Evolutionary conservation across 2,797 vertebrate species (phyloP), one percentile per base, ranked within the genome.

Genomic region (Perodicticus potto): DNA sequence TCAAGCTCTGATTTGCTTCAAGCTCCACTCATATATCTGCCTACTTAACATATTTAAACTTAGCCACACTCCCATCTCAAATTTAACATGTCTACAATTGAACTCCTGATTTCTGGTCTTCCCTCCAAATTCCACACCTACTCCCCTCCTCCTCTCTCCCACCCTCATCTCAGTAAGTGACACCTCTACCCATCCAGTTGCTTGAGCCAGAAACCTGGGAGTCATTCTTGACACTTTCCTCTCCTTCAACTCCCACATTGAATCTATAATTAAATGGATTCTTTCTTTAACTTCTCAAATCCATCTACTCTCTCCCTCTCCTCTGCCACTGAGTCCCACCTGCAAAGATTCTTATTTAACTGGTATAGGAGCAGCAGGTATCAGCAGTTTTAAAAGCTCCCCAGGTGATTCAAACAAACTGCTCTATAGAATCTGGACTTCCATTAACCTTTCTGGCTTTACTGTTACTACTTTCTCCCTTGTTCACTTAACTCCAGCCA

Each of bases 261-360:
- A 80, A 94, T 96, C 96, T 97, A 97, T 96, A 97, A 95, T 97
- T 97, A 95, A 81, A 97, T 69, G 29, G 65, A 96, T 96, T 94
- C 94, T 80, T 85, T 90, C 82, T 87, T 93, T 82, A 91, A 96
- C 90, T 97, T 96, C 83, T 96, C 94, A 97, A 92, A 96, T 63
- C 85, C 85, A 92, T 94, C 91, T 65, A 83, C 82, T 93, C 83
- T 91, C 65, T 86, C 78, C 73, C 85, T 57, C 37, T 86, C 17
- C 69, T 91, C 65, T 84, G 78, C 65, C 88, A 93, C 61, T 16
- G 45, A 96, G 73, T 93, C 61, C 80, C 49, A 96, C 82, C 89
- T 96, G 86, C 61, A 81, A 72, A 86, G 57, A 76, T 84, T 81
- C 78, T 63, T 92, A 93, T 57, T 93, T 77, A n/a, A 74, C 14